These are phyloP conservation scores for Mechanitis mazaeus DNA, from an alignment of 2,888 invertebrate genomes.

Conservation along the genomic window DNA sequence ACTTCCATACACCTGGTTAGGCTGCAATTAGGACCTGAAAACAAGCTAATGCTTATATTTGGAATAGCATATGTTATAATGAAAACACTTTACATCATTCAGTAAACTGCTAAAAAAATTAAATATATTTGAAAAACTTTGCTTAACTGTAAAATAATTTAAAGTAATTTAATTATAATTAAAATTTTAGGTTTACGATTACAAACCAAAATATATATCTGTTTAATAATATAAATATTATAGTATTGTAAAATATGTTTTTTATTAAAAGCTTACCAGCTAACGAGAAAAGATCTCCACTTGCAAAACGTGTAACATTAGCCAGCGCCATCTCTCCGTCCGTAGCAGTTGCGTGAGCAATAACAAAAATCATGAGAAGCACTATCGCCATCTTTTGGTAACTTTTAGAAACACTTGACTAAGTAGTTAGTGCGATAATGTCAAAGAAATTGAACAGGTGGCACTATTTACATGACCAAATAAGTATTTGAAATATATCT, in stretches of 20 bases:
- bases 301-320: slow-evolving; percentile 76
- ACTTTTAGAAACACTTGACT: background rate
- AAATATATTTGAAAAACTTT: too few relatives aligned
- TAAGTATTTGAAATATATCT: background rate
- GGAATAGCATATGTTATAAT: background rate
- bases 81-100: slow-evolving; percentile 5
- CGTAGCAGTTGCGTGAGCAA: slow-evolving; percentile 37
- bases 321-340: slow-evolving; percentile 61
- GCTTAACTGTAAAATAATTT: too few relatives aligned
- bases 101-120: background rate
- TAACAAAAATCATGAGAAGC: slow-evolving; percentile 38
- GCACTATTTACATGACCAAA: slow-evolving; percentile 14
- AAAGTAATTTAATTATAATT: background rate
- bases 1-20: slow-evolving; percentile 80
- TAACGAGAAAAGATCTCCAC: slow-evolving; percentile 78
- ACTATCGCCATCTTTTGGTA: slow-evolving; percentile 52
- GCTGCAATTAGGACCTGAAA: slow-evolving; percentile 74
- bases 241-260: background rate
- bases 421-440: slow-evolving; percentile 5
- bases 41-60: too few relatives aligned
- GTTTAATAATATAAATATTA: background rate
- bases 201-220: background rate
- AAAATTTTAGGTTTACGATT: background rate
- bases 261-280: slow-evolving; percentile 53
- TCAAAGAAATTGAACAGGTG: slow-evolving; percentile 17